A percentile compares a stretch with the other conserved stretches of the same genome.
Conservation (phyloP, 2,797 vertebrate genomes). For the Anguilla anguilla region DNA sequence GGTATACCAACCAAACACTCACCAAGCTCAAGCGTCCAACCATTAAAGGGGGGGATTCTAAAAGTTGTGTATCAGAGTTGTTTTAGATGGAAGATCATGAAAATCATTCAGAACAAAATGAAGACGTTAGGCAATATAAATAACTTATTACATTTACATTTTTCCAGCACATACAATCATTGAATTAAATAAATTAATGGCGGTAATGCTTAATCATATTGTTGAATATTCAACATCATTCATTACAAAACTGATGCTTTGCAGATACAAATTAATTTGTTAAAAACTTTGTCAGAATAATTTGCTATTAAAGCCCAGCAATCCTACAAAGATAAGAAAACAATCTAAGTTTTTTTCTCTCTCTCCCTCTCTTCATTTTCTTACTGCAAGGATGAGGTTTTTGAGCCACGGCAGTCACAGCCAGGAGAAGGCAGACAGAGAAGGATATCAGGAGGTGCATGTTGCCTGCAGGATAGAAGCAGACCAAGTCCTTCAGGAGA, state of each 20-base stretch:
- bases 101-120: not conserved
- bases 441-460: conserved; percentile 45
- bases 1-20: not conserved
- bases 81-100: not conserved
- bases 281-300: not conserved
- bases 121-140: not conserved
- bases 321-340: not conserved
- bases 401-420: conserved; percentile 34
- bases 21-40: not conserved
- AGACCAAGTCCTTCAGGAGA: not conserved
- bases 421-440: conserved; percentile 33
- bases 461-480: not conserved
- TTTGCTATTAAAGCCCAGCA: not conserved
- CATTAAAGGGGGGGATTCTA: not conserved
- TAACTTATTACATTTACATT: not conserved
- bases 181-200: not conserved
- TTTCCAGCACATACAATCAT: not conserved
- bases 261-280: not conserved
- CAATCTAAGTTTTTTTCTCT: not conserved
- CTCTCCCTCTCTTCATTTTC: conserved; percentile 4
- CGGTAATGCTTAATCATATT: not conserved
- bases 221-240: not conserved
- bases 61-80: not conserved
- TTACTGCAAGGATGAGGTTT: conserved; percentile 57
- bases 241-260: not conserved